These are phyloP conservation scores for Heliothis peltigera DNA, from an alignment of 2,888 invertebrate genomes.

Conservation along the genomic window DNA sequence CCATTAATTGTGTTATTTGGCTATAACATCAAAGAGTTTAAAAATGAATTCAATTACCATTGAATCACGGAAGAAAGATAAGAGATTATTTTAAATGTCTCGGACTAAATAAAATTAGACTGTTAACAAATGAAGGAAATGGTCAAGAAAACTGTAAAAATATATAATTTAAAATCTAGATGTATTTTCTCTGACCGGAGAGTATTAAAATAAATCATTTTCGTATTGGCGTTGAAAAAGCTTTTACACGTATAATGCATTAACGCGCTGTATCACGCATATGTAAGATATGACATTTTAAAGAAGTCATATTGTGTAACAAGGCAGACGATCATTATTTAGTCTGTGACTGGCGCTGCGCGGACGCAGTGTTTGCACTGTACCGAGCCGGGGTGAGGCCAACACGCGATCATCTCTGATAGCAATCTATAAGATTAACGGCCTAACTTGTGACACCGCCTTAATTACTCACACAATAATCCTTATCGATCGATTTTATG, in stretches of 20 bases:
- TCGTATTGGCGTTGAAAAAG: conserved; percentile 72
- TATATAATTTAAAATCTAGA: conserved; percentile 12
- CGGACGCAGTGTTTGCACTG: conserved; percentile 62
- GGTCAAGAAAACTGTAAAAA: conserved; percentile 18
- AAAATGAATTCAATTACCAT: conserved; percentile 6
- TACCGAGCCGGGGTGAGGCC: conserved; percentile 65
- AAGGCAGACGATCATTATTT: conserved; percentile 71
- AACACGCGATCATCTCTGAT: conserved; percentile 85
- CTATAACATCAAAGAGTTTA: conserved; percentile 32
- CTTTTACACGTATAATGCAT: conserved; percentile 83
- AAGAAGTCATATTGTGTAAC: conserved; percentile 70
- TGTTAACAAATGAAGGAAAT: conserved; percentile 23
- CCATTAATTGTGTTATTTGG: conserved; percentile 25
- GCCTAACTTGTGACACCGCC: conserved; percentile 81
- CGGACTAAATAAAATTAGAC: conserved; percentile 13
- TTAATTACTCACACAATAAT: conserved; percentile 85
- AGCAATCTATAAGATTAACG: conserved; percentile 86
- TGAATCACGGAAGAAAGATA: conserved; percentile 30
- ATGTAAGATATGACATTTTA: conserved; percentile 61
- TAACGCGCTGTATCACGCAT: conserved; percentile 68
- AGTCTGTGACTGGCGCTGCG: conserved; percentile 59
- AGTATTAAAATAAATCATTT: conserved; percentile 74
- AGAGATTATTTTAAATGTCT: conserved; percentile 20
- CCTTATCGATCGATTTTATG: conserved; percentile 79
- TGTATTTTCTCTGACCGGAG: conserved; percentile 32